These are phyloP conservation scores for Luperina nickerlii DNA, from an alignment of 2,888 invertebrate genomes.

Conservation along the genomic window DNA sequence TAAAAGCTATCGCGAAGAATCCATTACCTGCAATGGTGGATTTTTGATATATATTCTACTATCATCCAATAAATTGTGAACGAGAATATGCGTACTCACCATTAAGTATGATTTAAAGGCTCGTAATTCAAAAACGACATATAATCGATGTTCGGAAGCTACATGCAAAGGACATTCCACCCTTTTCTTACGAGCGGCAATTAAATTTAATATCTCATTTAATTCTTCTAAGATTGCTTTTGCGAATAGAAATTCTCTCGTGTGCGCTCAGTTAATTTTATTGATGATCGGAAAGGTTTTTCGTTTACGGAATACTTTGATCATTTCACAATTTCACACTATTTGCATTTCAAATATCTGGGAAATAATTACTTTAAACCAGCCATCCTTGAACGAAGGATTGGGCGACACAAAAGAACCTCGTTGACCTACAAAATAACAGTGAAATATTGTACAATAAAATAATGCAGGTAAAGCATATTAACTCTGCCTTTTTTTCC, in stretches of 20 bases:
- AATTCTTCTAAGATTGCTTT: slow-evolving; percentile 55
- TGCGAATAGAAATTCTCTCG: slow-evolving; percentile 44
- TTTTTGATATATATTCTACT: slow-evolving; percentile 82
- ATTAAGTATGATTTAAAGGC: slow-evolving; percentile 87
- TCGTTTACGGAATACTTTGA: slow-evolving; percentile 35
- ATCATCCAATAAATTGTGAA: slow-evolving; percentile 82
- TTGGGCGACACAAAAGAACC: slow-evolving; percentile 45
- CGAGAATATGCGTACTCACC: slow-evolving; percentile 87
- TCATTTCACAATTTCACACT: slow-evolving; percentile 41
- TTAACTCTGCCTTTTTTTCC: slow-evolving; percentile 31
- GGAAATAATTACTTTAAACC: slow-evolving; percentile 37
- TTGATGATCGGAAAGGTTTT: slow-evolving; percentile 41
- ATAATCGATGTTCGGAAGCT: slow-evolving; percentile 80
- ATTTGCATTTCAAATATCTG: slow-evolving; percentile 45
- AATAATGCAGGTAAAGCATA: slow-evolving; percentile 49
- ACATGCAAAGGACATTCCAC: slow-evolving; percentile 75
- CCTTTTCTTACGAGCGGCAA: slow-evolving; percentile 63
- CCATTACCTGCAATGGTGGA: slow-evolving; percentile 74
- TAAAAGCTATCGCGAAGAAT: slow-evolving; percentile 69
- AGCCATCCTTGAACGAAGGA: slow-evolving; percentile 29
- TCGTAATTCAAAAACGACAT: slow-evolving; percentile 82
- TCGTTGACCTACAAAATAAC: slow-evolving; percentile 39
- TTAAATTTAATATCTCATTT: slow-evolving; percentile 64
- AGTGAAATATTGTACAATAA: slow-evolving; percentile 30
- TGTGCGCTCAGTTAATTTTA: slow-evolving; percentile 48